Base-by-base conservation (phyloP, 1,140 invertebrate genomes). In the Saxidomus purpurata region DNA sequence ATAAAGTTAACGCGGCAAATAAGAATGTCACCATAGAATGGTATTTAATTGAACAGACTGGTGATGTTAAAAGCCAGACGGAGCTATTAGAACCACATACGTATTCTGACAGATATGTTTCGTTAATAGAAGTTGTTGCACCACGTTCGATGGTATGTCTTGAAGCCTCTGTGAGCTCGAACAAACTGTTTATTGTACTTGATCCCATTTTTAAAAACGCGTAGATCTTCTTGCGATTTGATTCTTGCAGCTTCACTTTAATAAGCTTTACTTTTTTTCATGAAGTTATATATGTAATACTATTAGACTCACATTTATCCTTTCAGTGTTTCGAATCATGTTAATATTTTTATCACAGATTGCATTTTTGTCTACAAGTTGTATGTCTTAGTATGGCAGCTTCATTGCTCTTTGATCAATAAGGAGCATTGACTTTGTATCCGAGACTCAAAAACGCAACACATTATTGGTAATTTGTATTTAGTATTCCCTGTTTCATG, bases 31-130 rank as follows among this genome's bases (percentile, higher is more conserved):
- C 59, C 49, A 94, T 91, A 3, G 94, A 94, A 15, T 87, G 63
- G 71, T 93, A 94, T 63, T 93, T 91, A 17, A 92, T 92, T 9
- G 94, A 93, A 80, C 94, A 94, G 4, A 94, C 83, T 0, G 93
- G 94, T 1, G 47, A 52, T 36, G 89, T 90, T 71, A 95, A 47
- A 63, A 76, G 83, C 94, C 94, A 94, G 28, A 59, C 31, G 25
- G 89, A 91, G 9, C 63, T 92, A 85, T 94, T 94, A 25, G 93
- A 92, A 15, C 71, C 87, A 74, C 87, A 89, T 19, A 74, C 79
- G 47, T 59, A 36, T 2, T 38, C 2, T 36, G 40, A 6, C 49
- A 84, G 71, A 25, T 22, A 1, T 11, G 82, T 71, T n/a, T 2
- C 63, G 34, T 84, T 84, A 1, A 80, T 43, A 6, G 28, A 19